Base-by-base conservation (phyloP, 2,113 vertebrate species). In the Stegostoma tigrinum region DNA sequence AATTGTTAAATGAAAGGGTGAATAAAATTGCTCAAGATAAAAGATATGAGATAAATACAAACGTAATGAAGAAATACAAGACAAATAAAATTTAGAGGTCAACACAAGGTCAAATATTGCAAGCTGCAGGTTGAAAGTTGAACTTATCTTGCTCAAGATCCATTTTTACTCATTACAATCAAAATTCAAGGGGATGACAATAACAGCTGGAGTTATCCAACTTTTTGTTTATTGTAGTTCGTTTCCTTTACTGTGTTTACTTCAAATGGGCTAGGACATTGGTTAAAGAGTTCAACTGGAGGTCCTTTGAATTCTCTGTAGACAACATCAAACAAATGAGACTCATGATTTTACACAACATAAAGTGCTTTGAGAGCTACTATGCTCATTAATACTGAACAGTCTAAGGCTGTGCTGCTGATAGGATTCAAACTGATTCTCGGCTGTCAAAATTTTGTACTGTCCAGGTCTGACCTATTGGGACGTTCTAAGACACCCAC, bases 241-340 rank as follows among this genome's bases (percentile, higher is more conserved):
- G 75, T 68, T 68, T 94, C 38, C 42, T 95, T 95, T 72, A 70
- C 94, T 52, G n/a, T 94, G 68, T 95, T 72, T 70, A 95, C 68
- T 95, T 95, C 42, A 72, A 95, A 48, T 75, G 3, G 27, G 27
- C 94, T 95, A 7, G 67, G 64, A 95, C 87, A 95, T 70, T 72
- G 52, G 24, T 95, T 42, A 70, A n/a, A 67, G 67, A 95, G 67
- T 95, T 70, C 67, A 95, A 72, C 66, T 48, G 42, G 7, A 72
- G 67, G 94, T 75, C 94, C 24, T 52, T 95, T 94, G 38, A 94
- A 94, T 68, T 94, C 93, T 45, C 93, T 94, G 21, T 24, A 90
- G 52, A 90, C 80, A 91, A 61, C 68, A 95, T 72, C 94, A 72
- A 95, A 94, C n/a, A 72, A 48, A 45, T 94, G n/a, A 48, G 45